A percentile compares a stretch with the other conserved stretches of the same genome.
Evolutionary conservation across 37 sponge, comb jelly and placozoan species (phyloP).

Genomic region (Eunapius fragilis): DNA sequence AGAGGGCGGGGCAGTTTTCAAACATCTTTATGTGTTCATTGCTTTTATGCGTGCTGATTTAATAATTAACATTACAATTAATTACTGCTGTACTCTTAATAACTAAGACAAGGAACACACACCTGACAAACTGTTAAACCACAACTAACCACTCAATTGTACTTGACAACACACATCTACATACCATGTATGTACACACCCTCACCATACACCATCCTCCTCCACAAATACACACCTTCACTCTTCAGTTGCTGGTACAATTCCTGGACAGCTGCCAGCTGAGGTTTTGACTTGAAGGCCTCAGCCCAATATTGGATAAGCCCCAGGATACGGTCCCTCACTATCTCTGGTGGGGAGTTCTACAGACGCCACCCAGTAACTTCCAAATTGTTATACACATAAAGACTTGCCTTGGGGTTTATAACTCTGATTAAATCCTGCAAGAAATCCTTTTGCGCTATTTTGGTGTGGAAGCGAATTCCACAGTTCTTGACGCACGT

Average conservation of each 20-base stretch:
- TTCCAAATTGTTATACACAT: background rate
- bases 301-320: slow-evolving; percentile 96
- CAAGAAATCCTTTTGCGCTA: slow-evolving; percentile 93
- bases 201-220: background rate
- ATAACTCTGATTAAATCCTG: slow-evolving; percentile 72
- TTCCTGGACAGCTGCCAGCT: slow-evolving; percentile 73
- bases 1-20: background rate
- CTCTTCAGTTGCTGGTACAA: slow-evolving; percentile 78
- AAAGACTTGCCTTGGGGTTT: slow-evolving; percentile 40
- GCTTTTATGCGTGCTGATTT: no score
- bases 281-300: slow-evolving; percentile 79
- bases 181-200: no score
- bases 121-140: no score
- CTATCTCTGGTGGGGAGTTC: slow-evolving; percentile 83
- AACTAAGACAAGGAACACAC: no score
- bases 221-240: slow-evolving; percentile 54
- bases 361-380: slow-evolving; percentile 1
- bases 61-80: no score
- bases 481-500: slow-evolving; percentile 98
- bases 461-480: slow-evolving; percentile 79
- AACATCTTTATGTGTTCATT: no score
- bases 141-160: no score
- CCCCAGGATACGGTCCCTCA: slow-evolving; percentile 78
- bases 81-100: no score
- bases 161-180: no score